Base-by-base conservation (phyloP, 2,113 vertebrate species). In the Tetraodon nigroviridis region DNA sequence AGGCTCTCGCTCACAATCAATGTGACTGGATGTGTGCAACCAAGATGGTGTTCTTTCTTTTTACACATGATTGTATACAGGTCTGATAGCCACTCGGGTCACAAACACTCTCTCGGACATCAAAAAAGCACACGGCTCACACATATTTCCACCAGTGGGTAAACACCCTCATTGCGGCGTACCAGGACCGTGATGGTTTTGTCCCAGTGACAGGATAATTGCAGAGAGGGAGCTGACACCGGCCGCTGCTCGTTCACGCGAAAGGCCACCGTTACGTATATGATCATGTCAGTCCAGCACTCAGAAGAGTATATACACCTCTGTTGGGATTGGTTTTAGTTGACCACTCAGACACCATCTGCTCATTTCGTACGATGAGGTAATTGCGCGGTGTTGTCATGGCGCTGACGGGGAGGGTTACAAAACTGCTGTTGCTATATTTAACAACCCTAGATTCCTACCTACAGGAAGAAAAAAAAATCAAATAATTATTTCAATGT, bases 121-220 rank as follows among this genome's bases (percentile, higher is more conserved):
- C 47, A 61, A 59, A 61, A 61, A 61, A 55, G 64, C 21, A 48
- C 51, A 71, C 24, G 53, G 22, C 58, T n/a, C n/a, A 46, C 75
- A 45, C 37, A 49, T 27, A 60, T 24, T 54, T 67, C 53, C 78
- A 58, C 40, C 54, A 54, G 65, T 64, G 67, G 67, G 53, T 83
- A 83, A 84, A 86, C 86, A 79, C 69, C 68, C 76, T 84, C 74
- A 82, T 84, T 74, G 76, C 19, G 11, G 56, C 56, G 59, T 66
- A 67, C 64, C 66, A 66, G 56, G 63, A 55, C 55, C 71, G 41
- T 67, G 64, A 81, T 85, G 69, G 72, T 78, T 81, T 67, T 64
- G 61, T 83, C 79, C 62, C n/a, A 58, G 71, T 76, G 84, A 83
- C 79, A 81, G 78, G 79, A 84, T 87, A 86, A 87, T 88, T 82